Base-by-base conservation (phyloP, 2,888 invertebrate species). In the Euproctis similis region DNA sequence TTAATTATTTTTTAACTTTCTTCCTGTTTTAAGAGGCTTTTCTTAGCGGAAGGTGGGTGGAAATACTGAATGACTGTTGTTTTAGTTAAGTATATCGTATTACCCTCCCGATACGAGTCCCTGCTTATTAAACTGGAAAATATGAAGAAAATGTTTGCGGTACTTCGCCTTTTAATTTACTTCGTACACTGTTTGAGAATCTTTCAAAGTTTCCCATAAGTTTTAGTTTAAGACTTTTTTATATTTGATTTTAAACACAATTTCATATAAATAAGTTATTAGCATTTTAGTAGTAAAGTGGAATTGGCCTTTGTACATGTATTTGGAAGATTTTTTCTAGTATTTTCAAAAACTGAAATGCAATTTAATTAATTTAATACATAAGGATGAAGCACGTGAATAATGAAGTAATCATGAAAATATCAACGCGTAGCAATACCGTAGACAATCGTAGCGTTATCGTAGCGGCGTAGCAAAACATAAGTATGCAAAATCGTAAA, bases 1-100 rank as follows among this genome's bases (percentile, higher is more conserved):
- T 85, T 85, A 84, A 85, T 85, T 84, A 85, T 85, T 85, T 85
- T 84, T 85, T 82, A 85, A 82, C 81, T 85, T 84, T 77, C 72
- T 69, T 69, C 70, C 52, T 62, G 66, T 57, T 61, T 72, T 77
- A 76, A 80, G 77, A 72, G 75, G 75, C 70, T 77, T 77, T 75
- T 62, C 72, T 72, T 71, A 61, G 67, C 65, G 57, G 53, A 59
- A 62, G 60, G 63, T 57, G 47, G 51, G 46, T 42, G 62, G 53
- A 56, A 60, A 63, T 61, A 59, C 67, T 63, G 62, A 67, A 70
- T 69, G 72, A 71, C 66, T 55, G 46, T 55, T 55, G 53, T 54
- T 55, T 55, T 55, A 53, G 55, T 53, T 53, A 49, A 49, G 42
- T 52, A 41, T 42, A 45, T 30, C 28, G 35, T 37, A 47, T 42